These are phyloP conservation scores for Anarrhichthys ocellatus DNA, from an alignment of 2,113 vertebrate species.

Conservation along the genomic window DNA sequence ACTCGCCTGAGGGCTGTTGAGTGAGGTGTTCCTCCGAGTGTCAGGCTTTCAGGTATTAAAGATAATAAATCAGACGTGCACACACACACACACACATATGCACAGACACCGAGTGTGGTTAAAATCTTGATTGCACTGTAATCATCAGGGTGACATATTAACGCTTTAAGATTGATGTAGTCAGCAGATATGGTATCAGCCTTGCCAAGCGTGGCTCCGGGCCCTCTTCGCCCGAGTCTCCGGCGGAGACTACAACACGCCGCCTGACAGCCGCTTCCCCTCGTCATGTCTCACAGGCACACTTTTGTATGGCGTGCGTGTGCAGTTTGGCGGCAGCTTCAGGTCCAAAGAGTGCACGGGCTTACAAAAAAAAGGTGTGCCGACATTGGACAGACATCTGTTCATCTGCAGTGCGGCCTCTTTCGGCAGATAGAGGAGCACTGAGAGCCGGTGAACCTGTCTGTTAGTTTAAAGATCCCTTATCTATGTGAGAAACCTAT, in stretches of 20 bases:
- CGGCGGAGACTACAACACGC: constrained; percentile 15
- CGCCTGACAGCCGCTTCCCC: constrained; percentile 18
- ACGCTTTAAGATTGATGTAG: background rate
- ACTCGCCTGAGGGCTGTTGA: constrained; percentile 53
- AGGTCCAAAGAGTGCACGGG: background rate
- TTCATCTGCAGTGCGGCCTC: too few species aligned
- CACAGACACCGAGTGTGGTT: background rate
- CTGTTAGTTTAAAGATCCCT: too few species aligned
- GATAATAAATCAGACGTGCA: constrained; percentile 22
- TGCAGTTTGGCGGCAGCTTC: background rate
- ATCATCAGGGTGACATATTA: constrained; percentile 30
- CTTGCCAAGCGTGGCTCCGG: constrained; percentile 32
- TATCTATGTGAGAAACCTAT: too few species aligned
- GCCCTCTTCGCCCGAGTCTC: constrained; percentile 5
- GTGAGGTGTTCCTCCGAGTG: constrained; percentile 50
- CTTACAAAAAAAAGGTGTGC: background rate
- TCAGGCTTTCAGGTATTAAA: constrained; percentile 26
- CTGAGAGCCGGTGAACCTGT: too few species aligned
- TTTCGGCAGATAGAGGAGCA: too few species aligned
- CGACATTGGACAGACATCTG: constrained; percentile 18
- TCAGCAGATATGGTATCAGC: constrained; percentile 38
- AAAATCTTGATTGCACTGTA: constrained; percentile 11
- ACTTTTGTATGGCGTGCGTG: background rate
- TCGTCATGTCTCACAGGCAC: background rate
- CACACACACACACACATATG: background rate